Evolutionary conservation across 2,113 vertebrate genomes (phyloP).

Genomic region (Sinocyclocheilus anophthalmus): DNA sequence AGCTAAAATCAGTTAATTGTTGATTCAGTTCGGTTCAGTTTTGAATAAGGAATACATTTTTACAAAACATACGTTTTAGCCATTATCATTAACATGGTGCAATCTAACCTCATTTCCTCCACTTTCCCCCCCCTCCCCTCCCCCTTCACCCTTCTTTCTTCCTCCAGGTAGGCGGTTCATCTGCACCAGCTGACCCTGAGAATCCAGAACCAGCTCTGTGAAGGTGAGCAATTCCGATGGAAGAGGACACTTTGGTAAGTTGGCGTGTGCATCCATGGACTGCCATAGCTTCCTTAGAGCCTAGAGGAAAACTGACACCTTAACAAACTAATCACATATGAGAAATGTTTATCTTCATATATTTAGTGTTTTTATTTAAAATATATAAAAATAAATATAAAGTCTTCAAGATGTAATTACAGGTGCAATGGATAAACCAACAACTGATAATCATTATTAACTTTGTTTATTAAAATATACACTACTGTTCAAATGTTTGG

Average conservation of each 20-base stretch:
- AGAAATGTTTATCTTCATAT: too few species aligned
- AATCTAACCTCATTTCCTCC: constrained; percentile 92
- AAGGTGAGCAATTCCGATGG: constrained; percentile 94
- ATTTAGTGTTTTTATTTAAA: too few species aligned
- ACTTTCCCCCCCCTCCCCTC: too few species aligned
- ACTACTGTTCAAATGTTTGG: too few species aligned
- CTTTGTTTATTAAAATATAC: background rate
- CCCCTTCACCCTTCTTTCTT: too few species aligned
- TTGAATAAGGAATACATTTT: background rate
- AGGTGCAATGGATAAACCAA: background rate
- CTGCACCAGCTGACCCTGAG: constrained; percentile 94
- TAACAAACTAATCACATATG: too few species aligned
- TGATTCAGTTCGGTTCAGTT: background rate
- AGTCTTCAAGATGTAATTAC: background rate
- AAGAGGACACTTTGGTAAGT: constrained; percentile 82
- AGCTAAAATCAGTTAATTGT: too few species aligned
- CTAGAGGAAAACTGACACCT: constrained; percentile 63
- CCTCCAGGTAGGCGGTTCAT: constrained; percentile 98
- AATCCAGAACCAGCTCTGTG: constrained; percentile 92
- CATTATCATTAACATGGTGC: background rate
- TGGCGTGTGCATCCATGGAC: constrained; percentile 76
- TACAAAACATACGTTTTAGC: background rate
- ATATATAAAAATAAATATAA: too few species aligned
- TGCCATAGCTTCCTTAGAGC: constrained; percentile 93
- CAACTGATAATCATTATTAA: background rate